phyloP scores from a whole-genome alignment of 2,797 vertebrate genomes.

The Mormyrops boulengeri region DNA sequence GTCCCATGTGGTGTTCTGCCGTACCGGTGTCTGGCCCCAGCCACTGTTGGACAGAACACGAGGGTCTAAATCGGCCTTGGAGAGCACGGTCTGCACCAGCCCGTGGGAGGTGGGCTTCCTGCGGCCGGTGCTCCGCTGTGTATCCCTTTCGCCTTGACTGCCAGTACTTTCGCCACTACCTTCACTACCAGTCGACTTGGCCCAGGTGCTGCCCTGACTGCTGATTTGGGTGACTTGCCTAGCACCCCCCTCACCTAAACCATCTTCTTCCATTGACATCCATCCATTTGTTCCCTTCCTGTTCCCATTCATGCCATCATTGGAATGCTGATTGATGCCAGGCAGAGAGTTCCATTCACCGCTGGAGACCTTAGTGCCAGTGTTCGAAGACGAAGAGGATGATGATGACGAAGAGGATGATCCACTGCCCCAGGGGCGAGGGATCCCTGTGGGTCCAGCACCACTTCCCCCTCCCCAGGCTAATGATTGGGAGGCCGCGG shows the following conservation, averaged over 20 bases:
- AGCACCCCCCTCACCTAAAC: slow-evolving; percentile 60
- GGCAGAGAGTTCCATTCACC: slow-evolving; percentile 81
- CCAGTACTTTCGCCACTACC: slow-evolving; percentile 74
- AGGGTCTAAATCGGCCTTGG: slow-evolving; percentile 87
- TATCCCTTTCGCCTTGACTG: slow-evolving; percentile 64
- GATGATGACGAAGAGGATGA: slow-evolving; percentile 62
- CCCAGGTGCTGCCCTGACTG: slow-evolving; percentile 72
- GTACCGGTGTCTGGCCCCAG: slow-evolving; percentile 97
- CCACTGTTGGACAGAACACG: slow-evolving; percentile 96
- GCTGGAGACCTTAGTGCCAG: slow-evolving; percentile 64
- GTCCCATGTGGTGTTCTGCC: slow-evolving; percentile 96
- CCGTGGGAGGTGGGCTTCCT: slow-evolving; percentile 67
- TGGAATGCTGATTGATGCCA: slow-evolving; percentile 63
- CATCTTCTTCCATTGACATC: slow-evolving; percentile 74
- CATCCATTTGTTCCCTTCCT: slow-evolving; percentile 69
- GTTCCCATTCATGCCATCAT: slow-evolving; percentile 46
- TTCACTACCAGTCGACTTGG: slow-evolving; percentile 76
- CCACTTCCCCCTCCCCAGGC: slow-evolving; percentile 64
- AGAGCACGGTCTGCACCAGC: slow-evolving; percentile 74
- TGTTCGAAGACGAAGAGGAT: slow-evolving; percentile 60
- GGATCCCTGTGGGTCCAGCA: slow-evolving; percentile 59
- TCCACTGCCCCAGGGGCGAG: slow-evolving; percentile 77
- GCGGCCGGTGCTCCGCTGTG: slow-evolving; percentile 53
- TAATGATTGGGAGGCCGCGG: slow-evolving; percentile 47
- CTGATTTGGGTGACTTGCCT: slow-evolving; percentile 67